Evolutionary conservation across 2,113 vertebrate species (phyloP).

Genomic region (Austrofundulus limnaeus): DNA sequence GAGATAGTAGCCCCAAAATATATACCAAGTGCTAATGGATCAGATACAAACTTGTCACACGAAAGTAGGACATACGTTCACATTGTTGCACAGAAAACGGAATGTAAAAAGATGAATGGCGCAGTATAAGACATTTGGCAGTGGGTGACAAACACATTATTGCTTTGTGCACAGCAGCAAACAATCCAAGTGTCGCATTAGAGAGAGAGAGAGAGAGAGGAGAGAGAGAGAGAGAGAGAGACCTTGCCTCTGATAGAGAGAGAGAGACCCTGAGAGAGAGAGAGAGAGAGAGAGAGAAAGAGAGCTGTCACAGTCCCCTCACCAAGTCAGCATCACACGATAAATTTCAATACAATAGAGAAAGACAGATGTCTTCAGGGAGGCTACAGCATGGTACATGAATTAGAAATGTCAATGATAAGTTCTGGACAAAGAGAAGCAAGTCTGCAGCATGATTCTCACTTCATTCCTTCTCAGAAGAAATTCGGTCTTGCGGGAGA

Average conservation of each 20-base stretch:
- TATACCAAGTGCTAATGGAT: constrained; percentile 6
- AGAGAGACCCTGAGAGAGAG: no score
- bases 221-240: no score
- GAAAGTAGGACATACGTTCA: constrained; percentile 54
- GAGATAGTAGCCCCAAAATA: not conserved
- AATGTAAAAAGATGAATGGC: constrained; percentile 61
- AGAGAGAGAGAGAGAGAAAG: no score
- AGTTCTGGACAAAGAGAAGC: constrained; percentile 42
- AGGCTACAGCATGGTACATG: constrained; percentile 52
- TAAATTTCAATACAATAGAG: constrained; percentile 74
- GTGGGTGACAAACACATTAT: constrained; percentile 70
- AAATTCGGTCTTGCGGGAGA: constrained; percentile 49
- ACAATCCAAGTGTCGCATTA: constrained; percentile 63
- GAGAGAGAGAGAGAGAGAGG: no score
- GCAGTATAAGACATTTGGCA: constrained; percentile 57
- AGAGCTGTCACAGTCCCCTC: constrained; percentile 60
- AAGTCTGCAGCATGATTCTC: constrained; percentile 19
- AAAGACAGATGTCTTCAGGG: constrained; percentile 60
- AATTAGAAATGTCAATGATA: constrained; percentile 67
- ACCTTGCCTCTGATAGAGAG: no score
- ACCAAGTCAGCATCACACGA: constrained; percentile 53
- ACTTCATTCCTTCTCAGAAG: constrained; percentile 51
- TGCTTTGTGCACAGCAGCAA: constrained; percentile 59
- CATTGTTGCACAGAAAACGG: constrained; percentile 56
- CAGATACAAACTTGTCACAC: constrained; percentile 4